phyloP scores from a whole-genome alignment of 2,797 vertebrate species.

The Clamator glandarius region DNA sequence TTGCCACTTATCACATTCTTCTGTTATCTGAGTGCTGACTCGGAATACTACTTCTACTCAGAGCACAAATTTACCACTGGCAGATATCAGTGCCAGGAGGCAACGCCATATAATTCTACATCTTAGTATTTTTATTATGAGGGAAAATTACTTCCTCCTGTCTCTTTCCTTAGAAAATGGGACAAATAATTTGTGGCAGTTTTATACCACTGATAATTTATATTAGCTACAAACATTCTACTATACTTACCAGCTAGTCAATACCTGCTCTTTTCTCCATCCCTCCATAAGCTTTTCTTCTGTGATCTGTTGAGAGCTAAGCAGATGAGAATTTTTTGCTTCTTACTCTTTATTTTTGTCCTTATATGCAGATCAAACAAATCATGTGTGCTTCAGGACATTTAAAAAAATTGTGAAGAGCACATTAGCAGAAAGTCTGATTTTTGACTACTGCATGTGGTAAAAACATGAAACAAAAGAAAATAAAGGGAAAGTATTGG shows the following conservation, averaged over 20 bases:
- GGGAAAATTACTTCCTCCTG: not conserved
- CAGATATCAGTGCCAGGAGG: not conserved
- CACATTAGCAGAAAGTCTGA: not conserved
- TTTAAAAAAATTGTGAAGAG: not conserved
- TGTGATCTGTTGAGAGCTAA: not conserved
- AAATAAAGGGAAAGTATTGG: not conserved
- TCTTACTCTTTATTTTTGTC: not conserved
- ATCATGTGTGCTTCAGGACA: accelerated
- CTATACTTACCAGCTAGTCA: not conserved
- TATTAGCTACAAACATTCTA: accelerated
- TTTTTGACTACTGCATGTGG: not conserved
- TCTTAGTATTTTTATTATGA: not conserved
- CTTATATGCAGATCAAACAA: not conserved
- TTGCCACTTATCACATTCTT: not conserved
- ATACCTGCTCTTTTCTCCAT: not conserved
- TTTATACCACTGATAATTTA: not conserved
- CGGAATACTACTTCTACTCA: not conserved
- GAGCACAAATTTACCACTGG: not conserved
- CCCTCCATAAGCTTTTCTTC: not conserved
- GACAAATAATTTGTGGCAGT: not conserved
- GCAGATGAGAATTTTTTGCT: not conserved
- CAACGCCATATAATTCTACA: not conserved
- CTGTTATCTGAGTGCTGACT: not conserved
- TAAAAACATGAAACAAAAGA: not conserved
- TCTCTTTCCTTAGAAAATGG: not conserved